These are phyloP conservation scores for Lepilemur septentrionalis DNA, from an alignment of 2,797 vertebrate genomes.

Conservation along the genomic window DNA sequence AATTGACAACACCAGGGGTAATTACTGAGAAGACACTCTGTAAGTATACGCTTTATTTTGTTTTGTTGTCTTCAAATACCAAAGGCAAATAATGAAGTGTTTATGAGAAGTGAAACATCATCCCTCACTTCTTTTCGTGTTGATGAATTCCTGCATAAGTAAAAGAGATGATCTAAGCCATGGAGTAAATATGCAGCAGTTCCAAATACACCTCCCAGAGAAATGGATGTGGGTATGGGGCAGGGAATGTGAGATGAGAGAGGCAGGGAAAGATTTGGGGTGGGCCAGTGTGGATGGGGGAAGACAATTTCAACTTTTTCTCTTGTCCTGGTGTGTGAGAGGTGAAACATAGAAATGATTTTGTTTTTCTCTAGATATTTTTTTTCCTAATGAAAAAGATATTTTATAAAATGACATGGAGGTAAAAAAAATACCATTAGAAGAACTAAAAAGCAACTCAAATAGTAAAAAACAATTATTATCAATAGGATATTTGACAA, in stretches of 20 bases:
- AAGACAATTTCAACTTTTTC: background rate
- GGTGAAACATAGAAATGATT: background rate
- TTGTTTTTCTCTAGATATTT: background rate
- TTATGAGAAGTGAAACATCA: slow-evolving; percentile 53
- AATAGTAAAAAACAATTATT: background rate
- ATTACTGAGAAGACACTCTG: slow-evolving; percentile 56
- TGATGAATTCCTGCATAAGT: slow-evolving; percentile 38
- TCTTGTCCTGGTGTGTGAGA: background rate
- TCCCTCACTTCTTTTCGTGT: background rate
- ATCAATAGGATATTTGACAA: background rate
- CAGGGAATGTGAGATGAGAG: background rate
- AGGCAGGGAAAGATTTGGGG: background rate
- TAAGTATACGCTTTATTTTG: slow-evolving; percentile 53
- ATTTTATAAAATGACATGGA: background rate
- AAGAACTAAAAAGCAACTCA: background rate
- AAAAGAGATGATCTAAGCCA: slow-evolving; percentile 30
- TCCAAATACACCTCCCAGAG: background rate
- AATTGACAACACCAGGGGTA: slow-evolving; percentile 22
- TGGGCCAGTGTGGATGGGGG: background rate
- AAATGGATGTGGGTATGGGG: background rate
- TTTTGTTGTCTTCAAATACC: slow-evolving; percentile 62
- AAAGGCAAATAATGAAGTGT: slow-evolving; percentile 69
- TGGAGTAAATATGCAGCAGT: background rate
- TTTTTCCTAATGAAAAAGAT: background rate
- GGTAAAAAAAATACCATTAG: background rate